A percentile compares a stretch with the other conserved stretches of the same genome.
These are phyloP conservation scores for Anguilla rostrata DNA, from an alignment of 2,113 vertebrate genomes.

Conservation along the genomic window DNA sequence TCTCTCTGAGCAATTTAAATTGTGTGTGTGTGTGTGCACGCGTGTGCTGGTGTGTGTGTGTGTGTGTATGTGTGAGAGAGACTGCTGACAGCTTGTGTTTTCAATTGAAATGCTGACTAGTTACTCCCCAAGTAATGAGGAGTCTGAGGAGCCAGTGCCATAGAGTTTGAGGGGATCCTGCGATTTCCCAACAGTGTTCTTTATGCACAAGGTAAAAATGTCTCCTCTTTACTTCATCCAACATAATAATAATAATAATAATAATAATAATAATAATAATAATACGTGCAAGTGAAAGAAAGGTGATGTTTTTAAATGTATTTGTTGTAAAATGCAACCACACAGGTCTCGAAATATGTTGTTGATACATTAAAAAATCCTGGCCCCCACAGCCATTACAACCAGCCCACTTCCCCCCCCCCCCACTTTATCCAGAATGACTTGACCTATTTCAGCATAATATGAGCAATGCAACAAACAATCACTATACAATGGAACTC, in stretches of 20 bases:
- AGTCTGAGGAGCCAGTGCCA: neutral
- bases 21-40: neutral
- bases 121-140: neutral
- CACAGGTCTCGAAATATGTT: too few species aligned
- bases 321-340: too few species aligned
- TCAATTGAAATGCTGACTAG: slow-evolving; percentile 4
- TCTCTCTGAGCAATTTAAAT: slow-evolving; percentile 20
- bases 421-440: neutral
- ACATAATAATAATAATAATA: neutral
- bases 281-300: neutral
- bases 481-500: neutral
- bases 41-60: slow-evolving; percentile 11
- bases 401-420: neutral
- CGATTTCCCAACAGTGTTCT: neutral
- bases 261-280: neutral
- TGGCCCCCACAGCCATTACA: neutral
- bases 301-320: too few species aligned
- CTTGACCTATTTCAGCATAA: neutral
- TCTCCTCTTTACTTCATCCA: neutral
- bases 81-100: slow-evolving; percentile 17
- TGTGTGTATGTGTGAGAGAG: slow-evolving; percentile 14
- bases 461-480: neutral
- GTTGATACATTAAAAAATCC: too few species aligned
- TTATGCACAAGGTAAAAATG: neutral
- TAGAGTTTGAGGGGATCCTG: neutral